These are phyloP conservation scores for Venustoraphidia nigricollis DNA, from an alignment of 2,888 invertebrate genomes.

Conservation along the genomic window DNA sequence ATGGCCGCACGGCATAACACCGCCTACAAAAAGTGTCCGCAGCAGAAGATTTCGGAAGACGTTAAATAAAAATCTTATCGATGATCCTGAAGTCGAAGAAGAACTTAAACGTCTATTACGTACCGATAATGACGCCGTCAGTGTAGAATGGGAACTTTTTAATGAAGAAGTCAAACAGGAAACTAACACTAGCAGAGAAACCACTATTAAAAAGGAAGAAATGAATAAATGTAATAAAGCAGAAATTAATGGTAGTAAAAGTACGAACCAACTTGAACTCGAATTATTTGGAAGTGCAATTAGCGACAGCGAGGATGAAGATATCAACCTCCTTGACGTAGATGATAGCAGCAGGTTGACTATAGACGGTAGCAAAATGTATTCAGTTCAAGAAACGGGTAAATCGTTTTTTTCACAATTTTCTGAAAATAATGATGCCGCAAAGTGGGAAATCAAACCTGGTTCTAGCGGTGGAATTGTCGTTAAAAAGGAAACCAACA, in stretches of 20 bases:
- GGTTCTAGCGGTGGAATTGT: too few relatives aligned
- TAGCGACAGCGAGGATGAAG: constrained; percentile 74
- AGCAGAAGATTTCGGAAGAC: constrained; percentile 88
- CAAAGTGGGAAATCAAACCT: too few relatives aligned
- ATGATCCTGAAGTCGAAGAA: constrained; percentile 95
- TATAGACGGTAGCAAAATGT: constrained; percentile 55
- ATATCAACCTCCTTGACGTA: constrained; percentile 55
- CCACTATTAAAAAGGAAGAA: neutral
- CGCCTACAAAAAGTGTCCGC: constrained; percentile 89
- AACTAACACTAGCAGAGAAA: neutral
- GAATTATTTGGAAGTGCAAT: constrained; percentile 89
- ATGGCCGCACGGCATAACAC: constrained; percentile 91
- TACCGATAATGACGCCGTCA: constrained; percentile 83
- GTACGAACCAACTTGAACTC: constrained; percentile 40
- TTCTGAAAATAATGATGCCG: constrained; percentile 22
- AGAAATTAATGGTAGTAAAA: constrained; percentile 7
- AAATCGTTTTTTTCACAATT: constrained; percentile 39
- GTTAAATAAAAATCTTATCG: constrained; percentile 90
- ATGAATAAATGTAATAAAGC: constrained; percentile 15
- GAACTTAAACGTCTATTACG: constrained; percentile 87
- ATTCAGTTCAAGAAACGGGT: constrained; percentile 34
- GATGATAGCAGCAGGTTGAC: constrained; percentile 66
- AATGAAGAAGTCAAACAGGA: constrained; percentile 30
- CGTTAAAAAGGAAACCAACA: too few relatives aligned
- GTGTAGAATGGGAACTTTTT: constrained; percentile 74